Base-by-base conservation (phyloP, 2,888 invertebrate genomes). In the Cheilosia scutellata region DNA sequence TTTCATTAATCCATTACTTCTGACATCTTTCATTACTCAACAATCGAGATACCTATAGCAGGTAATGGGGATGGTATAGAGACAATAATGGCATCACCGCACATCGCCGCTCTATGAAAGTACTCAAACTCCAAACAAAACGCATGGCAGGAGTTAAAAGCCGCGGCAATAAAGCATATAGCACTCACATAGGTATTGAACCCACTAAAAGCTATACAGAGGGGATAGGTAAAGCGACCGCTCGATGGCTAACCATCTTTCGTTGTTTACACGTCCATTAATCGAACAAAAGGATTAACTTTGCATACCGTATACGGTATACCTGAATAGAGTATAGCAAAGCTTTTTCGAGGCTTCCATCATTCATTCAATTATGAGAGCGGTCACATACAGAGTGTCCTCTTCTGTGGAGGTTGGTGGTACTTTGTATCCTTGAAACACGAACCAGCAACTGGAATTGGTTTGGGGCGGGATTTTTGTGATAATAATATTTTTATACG, bases 211-310 rank as follows among this genome's bases (percentile, higher is more conserved):
- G 75, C 74, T 53, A 80, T 49, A 55, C 1, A 66, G 47, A 60
- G 29, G 25, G 20, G 20, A 55, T 33, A 47, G 63, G 51, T 51
- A 40, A 63, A 68, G 40, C 44, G 49, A 42, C 60, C 25, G 76
- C 60, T 71, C 75, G 71, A 71, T 76, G 82, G 82, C 84, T 77
- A 82, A 75, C 80, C 87, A 84, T 86, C 87, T 87, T 87, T 87
- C 77, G 88, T 88, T 88, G 88, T 88, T 88, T 88, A 88, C 88
- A 88, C 87, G 84, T 88, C 88, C 88, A 88, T 88, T 88, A 88
- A 87, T 82, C 76, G 88, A 88, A 88, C 88, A 88, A 88, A 88
- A 87, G 88, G 88, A 88, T 88, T 88, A 88, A 87, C 83, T 87
- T 84, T 84, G 84, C 80, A 86, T 87, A 78, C 82, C 80, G 79